A percentile compares a stretch with the other conserved stretches of the same genome.
Evolutionary conservation across 2,113 vertebrate species (phyloP).

Genomic region (Phyllostomus discolor): DNA sequence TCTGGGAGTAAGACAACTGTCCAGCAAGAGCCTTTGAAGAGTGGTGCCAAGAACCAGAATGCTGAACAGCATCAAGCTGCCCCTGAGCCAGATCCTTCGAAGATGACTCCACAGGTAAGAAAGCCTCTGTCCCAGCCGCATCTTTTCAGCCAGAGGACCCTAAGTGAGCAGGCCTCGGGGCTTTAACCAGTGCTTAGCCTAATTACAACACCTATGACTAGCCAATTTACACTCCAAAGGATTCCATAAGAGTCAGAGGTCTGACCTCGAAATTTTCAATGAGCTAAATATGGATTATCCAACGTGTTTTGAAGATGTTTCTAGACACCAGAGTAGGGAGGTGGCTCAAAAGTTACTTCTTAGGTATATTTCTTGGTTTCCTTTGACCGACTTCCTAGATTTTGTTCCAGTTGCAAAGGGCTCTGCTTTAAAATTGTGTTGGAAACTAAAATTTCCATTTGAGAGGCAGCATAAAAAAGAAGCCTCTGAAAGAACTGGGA

Average conservation of each 20-base stretch:
- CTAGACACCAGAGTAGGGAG: neutral
- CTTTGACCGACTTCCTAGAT: neutral
- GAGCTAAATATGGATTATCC: neutral
- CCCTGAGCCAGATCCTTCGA: conserved; percentile 81
- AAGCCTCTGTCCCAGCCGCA: neutral
- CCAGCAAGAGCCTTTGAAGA: conserved; percentile 71
- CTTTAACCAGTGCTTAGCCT: neutral
- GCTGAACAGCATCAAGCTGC: conserved; percentile 59
- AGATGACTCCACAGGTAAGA: conserved; percentile 90
- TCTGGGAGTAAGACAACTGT: conserved; percentile 62
- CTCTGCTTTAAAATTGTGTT: neutral
- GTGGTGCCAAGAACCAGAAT: conserved; percentile 66
- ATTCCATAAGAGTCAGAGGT: neutral
- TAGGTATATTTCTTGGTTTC: neutral
- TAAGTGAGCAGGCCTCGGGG: neutral
- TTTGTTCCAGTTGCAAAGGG: neutral
- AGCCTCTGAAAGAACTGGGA: neutral
- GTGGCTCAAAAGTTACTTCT: neutral
- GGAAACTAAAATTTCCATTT: conserved; percentile 17
- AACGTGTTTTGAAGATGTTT: conserved; percentile 7
- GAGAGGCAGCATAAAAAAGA: neutral
- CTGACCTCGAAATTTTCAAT: neutral
- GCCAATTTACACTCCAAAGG: neutral
- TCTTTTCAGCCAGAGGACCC: neutral
- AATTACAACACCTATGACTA: neutral